phyloP scores from a whole-genome alignment of 2,113 vertebrate genomes.

The Chlorocebus sabaeus region DNA sequence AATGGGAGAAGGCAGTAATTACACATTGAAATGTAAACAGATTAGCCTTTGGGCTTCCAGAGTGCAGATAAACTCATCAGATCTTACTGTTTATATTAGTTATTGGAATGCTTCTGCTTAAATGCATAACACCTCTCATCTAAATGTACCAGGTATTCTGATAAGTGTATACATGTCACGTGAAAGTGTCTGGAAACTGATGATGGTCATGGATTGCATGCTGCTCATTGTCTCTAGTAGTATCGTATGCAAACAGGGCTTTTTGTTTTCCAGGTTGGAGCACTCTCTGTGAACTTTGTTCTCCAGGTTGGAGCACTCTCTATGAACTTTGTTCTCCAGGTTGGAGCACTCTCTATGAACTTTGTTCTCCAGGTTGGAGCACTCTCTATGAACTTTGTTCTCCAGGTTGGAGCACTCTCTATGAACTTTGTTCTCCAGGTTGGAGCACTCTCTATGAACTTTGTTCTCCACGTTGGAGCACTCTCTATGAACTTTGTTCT shows the following conservation, averaged over 20 bases:
- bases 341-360: not conserved
- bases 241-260: not conserved
- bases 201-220: not conserved
- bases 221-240: not conserved
- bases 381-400: not conserved
- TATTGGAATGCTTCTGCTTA: not conserved
- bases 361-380: not conserved
- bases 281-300: not conserved
- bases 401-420: not conserved
- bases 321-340: not conserved
- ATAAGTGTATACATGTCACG: not conserved
- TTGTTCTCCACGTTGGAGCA: not conserved
- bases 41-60: not conserved
- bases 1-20: slow-evolving; percentile 20
- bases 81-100: not conserved
- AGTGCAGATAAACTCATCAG: not conserved
- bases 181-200: not conserved
- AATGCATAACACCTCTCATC: not conserved
- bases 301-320: not conserved
- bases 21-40: not conserved
- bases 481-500: not conserved
- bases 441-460: not conserved
- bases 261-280: not conserved
- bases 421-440: not conserved
- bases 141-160: not conserved